Conservation (phyloP, 2,888 invertebrate species). For the Athetis lepigone region DNA sequence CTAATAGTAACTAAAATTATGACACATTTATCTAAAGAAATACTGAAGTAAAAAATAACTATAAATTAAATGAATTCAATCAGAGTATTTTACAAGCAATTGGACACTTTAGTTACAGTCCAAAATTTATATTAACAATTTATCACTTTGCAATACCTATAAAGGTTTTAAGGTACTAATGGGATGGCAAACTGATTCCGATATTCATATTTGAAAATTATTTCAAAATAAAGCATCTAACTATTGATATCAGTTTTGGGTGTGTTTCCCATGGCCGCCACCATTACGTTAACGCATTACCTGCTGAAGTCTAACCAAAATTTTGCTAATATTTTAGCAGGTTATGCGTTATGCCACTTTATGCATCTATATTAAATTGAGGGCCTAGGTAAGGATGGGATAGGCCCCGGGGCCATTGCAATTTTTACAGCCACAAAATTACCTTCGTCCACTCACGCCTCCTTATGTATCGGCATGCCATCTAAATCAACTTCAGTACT, state of each 20-base stretch:
- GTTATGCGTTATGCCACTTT: too few relatives aligned
- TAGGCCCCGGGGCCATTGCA: conserved; percentile 2
- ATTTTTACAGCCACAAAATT: conserved; percentile 23
- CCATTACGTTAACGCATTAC: too few relatives aligned
- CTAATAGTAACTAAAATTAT: conserved; percentile 44
- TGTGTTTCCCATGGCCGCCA: too few relatives aligned
- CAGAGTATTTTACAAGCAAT: conserved; percentile 16
- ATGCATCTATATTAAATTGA: too few relatives aligned
- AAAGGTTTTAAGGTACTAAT: background rate
- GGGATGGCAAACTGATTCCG: background rate
- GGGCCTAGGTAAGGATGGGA: too few relatives aligned
- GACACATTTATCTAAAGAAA: conserved; percentile 59
- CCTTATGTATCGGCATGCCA: conserved; percentile 91
- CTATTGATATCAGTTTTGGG: too few relatives aligned
- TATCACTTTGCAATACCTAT: background rate
- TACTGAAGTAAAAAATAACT: conserved; percentile 43
- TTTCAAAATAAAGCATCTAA: background rate
- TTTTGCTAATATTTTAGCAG: too few relatives aligned
- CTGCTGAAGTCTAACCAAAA: too few relatives aligned
- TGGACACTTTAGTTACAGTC: background rate
- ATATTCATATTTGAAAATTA: background rate
- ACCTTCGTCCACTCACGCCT: conserved; percentile 42
- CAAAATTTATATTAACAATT: too few relatives aligned
- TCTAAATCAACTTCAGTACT: conserved; percentile 95
- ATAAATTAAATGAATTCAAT: conserved; percentile 15